Conservation (phyloP, 1,140 invertebrate genomes). For the Sinonovacula constricta region DNA sequence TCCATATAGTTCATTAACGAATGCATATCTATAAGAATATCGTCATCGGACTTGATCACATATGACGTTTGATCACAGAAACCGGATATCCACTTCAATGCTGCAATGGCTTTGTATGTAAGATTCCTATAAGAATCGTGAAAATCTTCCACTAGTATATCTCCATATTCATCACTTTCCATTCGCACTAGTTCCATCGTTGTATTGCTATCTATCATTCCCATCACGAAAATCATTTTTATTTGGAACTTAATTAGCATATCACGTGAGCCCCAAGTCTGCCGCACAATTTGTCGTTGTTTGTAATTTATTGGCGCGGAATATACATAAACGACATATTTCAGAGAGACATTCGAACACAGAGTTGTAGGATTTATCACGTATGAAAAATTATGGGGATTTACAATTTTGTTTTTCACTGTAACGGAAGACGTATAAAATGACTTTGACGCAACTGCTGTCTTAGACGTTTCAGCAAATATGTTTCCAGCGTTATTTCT, state of each 20-base stretch:
- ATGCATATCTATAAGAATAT: slow-evolving; percentile 75
- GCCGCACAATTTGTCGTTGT: slow-evolving; percentile 69
- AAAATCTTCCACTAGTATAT: slow-evolving; percentile 90
- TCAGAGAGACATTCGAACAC: slow-evolving; percentile 38
- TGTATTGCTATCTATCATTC: slow-evolving; percentile 79
- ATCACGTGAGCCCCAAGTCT: slow-evolving; percentile 73
- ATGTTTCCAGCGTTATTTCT: too few species aligned
- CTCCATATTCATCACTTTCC: slow-evolving; percentile 83
- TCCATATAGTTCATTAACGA: slow-evolving; percentile 83
- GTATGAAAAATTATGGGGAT: slow-evolving; percentile 59
- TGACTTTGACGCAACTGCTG: too few species aligned
- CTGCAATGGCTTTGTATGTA: slow-evolving; percentile 92
- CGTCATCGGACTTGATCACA: slow-evolving; percentile 81
- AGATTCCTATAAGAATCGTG: slow-evolving; percentile 89
- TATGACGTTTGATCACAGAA: slow-evolving; percentile 81
- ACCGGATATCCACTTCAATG: slow-evolving; percentile 88
- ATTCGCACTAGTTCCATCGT: slow-evolving; percentile 80
- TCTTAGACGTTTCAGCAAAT: too few species aligned
- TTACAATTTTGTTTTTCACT: too few species aligned
- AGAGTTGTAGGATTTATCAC: slow-evolving; percentile 57
- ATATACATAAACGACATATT: slow-evolving; percentile 72
- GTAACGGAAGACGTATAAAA: too few species aligned
- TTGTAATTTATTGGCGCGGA: slow-evolving; percentile 68
- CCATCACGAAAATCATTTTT: slow-evolving; percentile 84
- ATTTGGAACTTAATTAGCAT: slow-evolving; percentile 57